A percentile compares a stretch with the other conserved stretches of the same genome.
These are phyloP conservation scores for Limonius californicus DNA, from an alignment of 1,140 invertebrate species.

Conservation along the genomic window DNA sequence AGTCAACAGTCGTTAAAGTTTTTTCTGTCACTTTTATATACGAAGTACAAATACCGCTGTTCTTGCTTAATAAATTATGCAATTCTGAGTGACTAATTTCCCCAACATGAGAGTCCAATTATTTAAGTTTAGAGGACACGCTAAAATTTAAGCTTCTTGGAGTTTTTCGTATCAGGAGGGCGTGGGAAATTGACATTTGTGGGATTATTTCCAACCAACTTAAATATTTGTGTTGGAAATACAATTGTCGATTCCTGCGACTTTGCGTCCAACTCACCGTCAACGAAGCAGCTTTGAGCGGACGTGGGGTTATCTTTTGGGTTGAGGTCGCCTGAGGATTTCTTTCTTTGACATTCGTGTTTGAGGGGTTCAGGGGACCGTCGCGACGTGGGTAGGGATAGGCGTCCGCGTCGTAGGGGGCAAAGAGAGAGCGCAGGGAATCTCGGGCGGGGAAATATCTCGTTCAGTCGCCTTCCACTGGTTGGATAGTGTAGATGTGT, in stretches of 20 bases:
- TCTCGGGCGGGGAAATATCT: conserved; percentile 38
- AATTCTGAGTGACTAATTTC: no score
- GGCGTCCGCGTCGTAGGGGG: conserved; percentile 31
- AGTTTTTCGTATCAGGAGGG: no score
- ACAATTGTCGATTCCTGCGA: neutral
- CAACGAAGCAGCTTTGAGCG: conserved; percentile 16
- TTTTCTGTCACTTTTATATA: no score
- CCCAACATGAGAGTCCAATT: no score
- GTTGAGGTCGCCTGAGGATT: conserved; percentile 36
- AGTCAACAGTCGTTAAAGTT: no score
- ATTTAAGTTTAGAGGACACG: no score
- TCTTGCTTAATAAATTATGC: no score
- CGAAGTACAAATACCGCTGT: no score
- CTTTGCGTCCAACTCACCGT: conserved; percentile 9
- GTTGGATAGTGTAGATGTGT: conserved; percentile 36
- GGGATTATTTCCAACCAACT: neutral
- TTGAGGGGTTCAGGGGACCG: conserved; percentile 26
- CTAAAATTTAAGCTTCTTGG: no score
- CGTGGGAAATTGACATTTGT: no score
- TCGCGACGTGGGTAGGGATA: conserved; percentile 33
- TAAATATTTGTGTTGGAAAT: neutral
- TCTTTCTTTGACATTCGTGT: conserved; percentile 37
- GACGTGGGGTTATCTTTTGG: conserved; percentile 36
- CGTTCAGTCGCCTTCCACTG: conserved; percentile 44
- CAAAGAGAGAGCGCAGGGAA: conserved; percentile 37